Evolutionary conservation across 2,113 vertebrate species (phyloP), one percentile per base, ranked within the genome.

Genomic region (Todiramphus saurophagus): DNA sequence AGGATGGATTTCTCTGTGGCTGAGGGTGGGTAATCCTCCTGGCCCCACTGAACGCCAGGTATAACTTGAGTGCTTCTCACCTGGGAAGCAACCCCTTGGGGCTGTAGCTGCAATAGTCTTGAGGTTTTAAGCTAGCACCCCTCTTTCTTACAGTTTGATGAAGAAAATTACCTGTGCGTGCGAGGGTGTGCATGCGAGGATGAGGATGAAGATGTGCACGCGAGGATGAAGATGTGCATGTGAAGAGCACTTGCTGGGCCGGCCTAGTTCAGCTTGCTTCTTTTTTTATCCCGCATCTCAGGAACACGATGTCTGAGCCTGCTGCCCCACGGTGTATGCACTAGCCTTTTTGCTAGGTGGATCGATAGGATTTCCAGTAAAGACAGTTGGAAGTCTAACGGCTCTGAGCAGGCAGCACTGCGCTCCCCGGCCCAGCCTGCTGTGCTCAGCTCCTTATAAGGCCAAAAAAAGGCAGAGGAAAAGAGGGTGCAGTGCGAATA

Each of bases 331-430:
- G 44, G 89, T 55, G 39, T 83, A 58, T 55, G 78, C 60, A 19
- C 39, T n/a, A 44, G 62, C 73, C 35, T 84, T 94, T 97, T 98
- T 98, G 97, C 97, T 98, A 92, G 98, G 97, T 95, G 94, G 82
- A 95, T 95, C 92, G 91, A 92, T 93, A 67, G 41, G 90, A 92
- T 97, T 98, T 98, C 97, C 98, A 98, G 97, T 97, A 98, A 98
- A 97, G 97, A 97, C 96, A 95, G 88, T 70, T 68, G 20, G 97
- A 94, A 83, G 95, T 53, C 83, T 84, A 59, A 62, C 20, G 44
- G 68, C 41, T 4, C 87, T 97, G 95, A 94, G 73, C 94, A 93
- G 15, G 48, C 89, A 83, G 95, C 0, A 4, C 93, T 89, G 93
- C 15, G 17, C 92, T 96, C 87, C 28, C 56, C 11, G 41, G 96